phyloP scores from a whole-genome alignment of 2,797 vertebrate genomes.

The Diplodus sargus region DNA sequence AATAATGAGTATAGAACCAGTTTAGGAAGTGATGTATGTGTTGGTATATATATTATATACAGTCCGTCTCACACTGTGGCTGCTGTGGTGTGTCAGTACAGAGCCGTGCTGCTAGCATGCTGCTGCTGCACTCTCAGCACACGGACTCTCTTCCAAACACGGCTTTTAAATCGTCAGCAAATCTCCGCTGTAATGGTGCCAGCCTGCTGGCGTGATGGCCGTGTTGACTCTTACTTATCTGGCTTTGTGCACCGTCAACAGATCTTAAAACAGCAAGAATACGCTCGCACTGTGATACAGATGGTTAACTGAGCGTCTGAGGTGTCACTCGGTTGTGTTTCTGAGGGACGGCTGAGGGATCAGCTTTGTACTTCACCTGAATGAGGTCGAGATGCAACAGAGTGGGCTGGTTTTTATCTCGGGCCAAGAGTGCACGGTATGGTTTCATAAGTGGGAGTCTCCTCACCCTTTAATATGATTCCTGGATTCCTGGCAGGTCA shows the following conservation, averaged over 20 bases:
- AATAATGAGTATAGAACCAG: no score
- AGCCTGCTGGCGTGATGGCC: constrained; percentile 29
- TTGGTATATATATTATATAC: no score
- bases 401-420: constrained; percentile 28
- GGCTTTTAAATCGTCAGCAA: constrained; percentile 29
- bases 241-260: constrained; percentile 37
- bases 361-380: constrained; percentile 15
- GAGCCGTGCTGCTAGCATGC: background rate
- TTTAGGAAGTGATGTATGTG: no score
- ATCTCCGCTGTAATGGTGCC: constrained; percentile 27
- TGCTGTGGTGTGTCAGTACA: constrained; percentile 5
- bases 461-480: constrained; percentile 57
- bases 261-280: constrained; percentile 15
- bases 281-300: background rate
- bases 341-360: background rate
- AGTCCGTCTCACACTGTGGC: background rate
- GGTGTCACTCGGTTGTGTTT: constrained; percentile 1
- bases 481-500: constrained; percentile 62
- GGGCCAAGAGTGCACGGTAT: constrained; percentile 7
- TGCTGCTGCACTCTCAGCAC: background rate
- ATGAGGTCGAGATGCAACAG: constrained; percentile 18
- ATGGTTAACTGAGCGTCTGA: background rate
- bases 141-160: constrained; percentile 10
- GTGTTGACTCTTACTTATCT: constrained; percentile 41
- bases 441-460: constrained; percentile 56